A percentile compares a stretch with the other conserved stretches of the same genome.
Conservation (phyloP, 1,140 invertebrate species). For the Bombus impatiens region DNA sequence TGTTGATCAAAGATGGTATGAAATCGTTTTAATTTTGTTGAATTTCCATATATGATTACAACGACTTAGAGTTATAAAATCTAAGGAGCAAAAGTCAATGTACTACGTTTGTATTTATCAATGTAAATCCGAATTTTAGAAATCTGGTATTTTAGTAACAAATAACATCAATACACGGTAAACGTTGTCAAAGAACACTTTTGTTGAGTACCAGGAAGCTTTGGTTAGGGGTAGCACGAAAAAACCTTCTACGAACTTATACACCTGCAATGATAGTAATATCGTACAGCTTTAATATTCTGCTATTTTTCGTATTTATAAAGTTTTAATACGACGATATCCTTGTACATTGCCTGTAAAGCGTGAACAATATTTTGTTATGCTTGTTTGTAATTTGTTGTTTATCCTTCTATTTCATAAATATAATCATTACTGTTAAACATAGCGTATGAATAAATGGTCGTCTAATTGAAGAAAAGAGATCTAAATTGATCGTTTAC, state of each 20-base stretch:
- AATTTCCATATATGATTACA: background rate
- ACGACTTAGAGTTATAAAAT: background rate
- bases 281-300: background rate
- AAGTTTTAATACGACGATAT: background rate
- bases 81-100: background rate
- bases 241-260: background rate
- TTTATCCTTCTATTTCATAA: background rate
- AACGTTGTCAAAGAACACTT: background rate
- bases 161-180: background rate
- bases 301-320: background rate
- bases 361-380: background rate
- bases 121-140: background rate
- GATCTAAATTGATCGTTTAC: background rate
- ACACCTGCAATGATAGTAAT: background rate
- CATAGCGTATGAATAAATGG: background rate
- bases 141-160: background rate
- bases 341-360: background rate
- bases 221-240: background rate
- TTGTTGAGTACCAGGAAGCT: background rate
- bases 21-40: background rate
- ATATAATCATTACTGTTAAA: background rate
- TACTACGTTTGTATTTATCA: background rate
- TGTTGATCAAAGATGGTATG: background rate
- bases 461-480: background rate
- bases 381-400: background rate